A percentile compares a stretch with the other conserved stretches of the same genome.
Evolutionary conservation across 2,113 vertebrate genomes (phyloP).

Genomic region (Pionites leucogaster): DNA sequence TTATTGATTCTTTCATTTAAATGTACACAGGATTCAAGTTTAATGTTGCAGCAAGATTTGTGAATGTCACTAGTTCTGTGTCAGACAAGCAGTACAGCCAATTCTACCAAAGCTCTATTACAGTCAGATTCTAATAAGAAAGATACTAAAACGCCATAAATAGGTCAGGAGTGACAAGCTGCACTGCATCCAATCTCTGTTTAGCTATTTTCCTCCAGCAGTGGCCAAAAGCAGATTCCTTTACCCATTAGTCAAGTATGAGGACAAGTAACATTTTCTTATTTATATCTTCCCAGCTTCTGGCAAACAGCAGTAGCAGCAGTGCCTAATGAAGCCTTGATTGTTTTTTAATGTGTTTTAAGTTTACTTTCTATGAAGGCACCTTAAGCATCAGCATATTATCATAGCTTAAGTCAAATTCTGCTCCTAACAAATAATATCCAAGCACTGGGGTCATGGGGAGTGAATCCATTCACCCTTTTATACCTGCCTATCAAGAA

Average conservation of each 20-base stretch:
- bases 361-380: not conserved
- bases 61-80: not conserved
- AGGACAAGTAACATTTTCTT: constrained; percentile 44
- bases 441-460: not conserved
- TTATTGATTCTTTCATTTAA: not conserved
- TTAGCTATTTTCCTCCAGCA: not conserved
- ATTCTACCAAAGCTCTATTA: not conserved
- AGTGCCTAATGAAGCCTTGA: not conserved
- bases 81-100: accelerated
- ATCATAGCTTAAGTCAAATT: not conserved
- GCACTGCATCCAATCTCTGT: not conserved
- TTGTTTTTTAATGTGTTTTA: constrained; percentile 24
- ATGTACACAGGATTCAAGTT: not conserved
- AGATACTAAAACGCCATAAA: not conserved
- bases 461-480: not conserved
- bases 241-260: not conserved
- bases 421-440: not conserved
- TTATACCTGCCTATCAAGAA: not conserved
- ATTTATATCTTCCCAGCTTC: constrained; percentile 18
- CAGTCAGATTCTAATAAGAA: not conserved
- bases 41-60: not conserved
- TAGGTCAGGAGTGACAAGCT: not conserved
- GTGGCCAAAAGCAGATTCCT: constrained; percentile 22
- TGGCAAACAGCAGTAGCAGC: constrained; percentile 29
- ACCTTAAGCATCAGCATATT: not conserved